A percentile compares a stretch with the other conserved stretches of the same genome.
phyloP scores from a whole-genome alignment of 2,888 invertebrate genomes.

The Dynastes maya region DNA sequence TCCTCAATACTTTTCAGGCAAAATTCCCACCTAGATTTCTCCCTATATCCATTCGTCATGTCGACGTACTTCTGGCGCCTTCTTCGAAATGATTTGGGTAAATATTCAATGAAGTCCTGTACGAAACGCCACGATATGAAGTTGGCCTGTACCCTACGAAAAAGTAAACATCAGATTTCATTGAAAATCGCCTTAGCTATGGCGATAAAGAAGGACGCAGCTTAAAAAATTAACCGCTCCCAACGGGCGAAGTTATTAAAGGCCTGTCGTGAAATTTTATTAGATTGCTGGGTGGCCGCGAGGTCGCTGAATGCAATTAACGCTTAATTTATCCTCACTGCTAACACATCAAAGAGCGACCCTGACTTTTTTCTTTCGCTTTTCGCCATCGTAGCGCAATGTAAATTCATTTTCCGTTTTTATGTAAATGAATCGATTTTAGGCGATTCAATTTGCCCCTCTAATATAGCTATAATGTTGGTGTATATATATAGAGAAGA shows the following conservation, averaged over 20 bases:
- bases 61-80: slow-evolving; percentile 59
- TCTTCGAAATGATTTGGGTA: slow-evolving; percentile 62
- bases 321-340: slow-evolving; percentile 14
- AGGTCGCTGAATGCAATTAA: slow-evolving; percentile 40
- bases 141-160: slow-evolving; percentile 64
- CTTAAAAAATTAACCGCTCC: slow-evolving; percentile 26
- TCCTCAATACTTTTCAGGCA: slow-evolving; percentile 53
- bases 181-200: not conserved
- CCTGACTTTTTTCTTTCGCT: not conserved
- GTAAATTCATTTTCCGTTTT: slow-evolving; percentile 34
- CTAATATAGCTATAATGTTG: not conserved
- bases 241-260: slow-evolving; percentile 31
- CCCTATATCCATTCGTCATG: slow-evolving; percentile 41
- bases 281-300: slow-evolving; percentile 27
- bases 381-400: not conserved
- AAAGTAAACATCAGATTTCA: slow-evolving; percentile 22
- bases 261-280: slow-evolving; percentile 33
- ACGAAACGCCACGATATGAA: slow-evolving; percentile 66
- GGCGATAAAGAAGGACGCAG: not conserved
- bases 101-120: slow-evolving; percentile 61
- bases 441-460: slow-evolving; percentile 1
- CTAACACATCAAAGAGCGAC: slow-evolving; percentile 17
- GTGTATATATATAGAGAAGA: no score
- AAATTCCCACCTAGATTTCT: slow-evolving; percentile 52
- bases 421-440: slow-evolving; percentile 25